Conservation (phyloP, 2,888 invertebrate species). For the Julus scandinavius region DNA sequence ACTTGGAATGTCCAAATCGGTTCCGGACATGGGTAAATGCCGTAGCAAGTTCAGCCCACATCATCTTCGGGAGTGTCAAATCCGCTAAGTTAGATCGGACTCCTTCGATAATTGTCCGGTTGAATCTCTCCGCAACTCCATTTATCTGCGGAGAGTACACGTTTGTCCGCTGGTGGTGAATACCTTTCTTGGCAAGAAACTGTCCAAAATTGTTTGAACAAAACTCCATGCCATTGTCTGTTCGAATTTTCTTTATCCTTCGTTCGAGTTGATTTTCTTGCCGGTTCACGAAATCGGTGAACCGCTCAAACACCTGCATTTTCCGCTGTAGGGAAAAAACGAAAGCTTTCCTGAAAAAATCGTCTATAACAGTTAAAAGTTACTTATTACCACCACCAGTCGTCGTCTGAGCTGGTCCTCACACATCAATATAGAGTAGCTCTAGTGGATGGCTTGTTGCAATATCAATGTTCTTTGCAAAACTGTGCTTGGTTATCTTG, state of each 20-base stretch:
- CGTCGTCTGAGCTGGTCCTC: not conserved
- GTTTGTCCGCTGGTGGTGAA: not conserved
- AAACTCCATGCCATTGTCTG: not conserved
- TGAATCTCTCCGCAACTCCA: not conserved
- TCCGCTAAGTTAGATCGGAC: not conserved
- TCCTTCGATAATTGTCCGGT: not conserved
- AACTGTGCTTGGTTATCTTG: no score
- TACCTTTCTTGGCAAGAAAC: not conserved
- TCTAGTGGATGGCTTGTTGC: not conserved
- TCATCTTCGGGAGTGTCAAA: not conserved
- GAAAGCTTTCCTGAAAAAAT: not conserved
- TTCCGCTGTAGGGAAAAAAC: not conserved
- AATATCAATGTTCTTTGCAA: not conserved
- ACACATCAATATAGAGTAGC: not conserved
- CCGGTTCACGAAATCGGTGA: not conserved
- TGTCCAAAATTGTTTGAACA: not conserved
- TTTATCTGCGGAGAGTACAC: not conserved
- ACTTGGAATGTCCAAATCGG: not conserved
- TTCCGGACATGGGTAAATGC: not conserved
- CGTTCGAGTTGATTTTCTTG: not conserved
- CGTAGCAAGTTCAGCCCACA: not conserved
- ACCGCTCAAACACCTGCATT: not conserved
- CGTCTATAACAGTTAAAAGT: not conserved
- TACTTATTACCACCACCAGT: not conserved
- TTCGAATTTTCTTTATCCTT: not conserved